These are phyloP conservation scores for Sternarchorhynchus goeldii DNA, from an alignment of 2,797 vertebrate species.

Conservation along the genomic window DNA sequence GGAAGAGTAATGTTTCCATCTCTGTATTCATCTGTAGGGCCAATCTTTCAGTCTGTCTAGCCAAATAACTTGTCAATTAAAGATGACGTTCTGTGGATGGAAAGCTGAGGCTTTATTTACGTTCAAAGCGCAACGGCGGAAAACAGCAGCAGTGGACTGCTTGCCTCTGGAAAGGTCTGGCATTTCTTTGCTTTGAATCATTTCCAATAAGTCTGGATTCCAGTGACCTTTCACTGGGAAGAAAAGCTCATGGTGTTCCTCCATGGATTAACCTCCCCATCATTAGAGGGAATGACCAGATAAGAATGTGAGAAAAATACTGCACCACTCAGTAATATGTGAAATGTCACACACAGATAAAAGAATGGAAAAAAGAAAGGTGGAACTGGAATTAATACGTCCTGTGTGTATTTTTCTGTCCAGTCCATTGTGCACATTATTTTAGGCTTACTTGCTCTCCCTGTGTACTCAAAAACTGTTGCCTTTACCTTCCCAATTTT, in stretches of 20 bases:
- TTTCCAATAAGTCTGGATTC: conserved; percentile 70
- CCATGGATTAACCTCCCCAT: conserved; percentile 69
- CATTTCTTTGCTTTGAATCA: conserved; percentile 71
- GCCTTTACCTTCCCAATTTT: too few relatives aligned
- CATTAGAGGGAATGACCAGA: conserved; percentile 68
- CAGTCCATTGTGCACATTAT: conserved; percentile 7
- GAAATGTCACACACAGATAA: conserved; percentile 70
- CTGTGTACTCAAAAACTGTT: not conserved
- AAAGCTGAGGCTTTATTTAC: not conserved
- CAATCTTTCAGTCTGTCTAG: not conserved
- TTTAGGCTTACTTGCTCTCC: not conserved
- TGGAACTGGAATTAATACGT: not conserved
- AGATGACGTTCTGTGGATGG: not conserved
- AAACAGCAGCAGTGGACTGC: conserved; percentile 46
- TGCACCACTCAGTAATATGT: conserved; percentile 68
- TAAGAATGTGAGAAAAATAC: conserved; percentile 66
- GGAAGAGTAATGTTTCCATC: not conserved
- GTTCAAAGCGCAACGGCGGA: conserved; percentile 3
- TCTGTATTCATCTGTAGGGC: not conserved
- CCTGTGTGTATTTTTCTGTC: conserved; percentile 4
- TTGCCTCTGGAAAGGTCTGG: conserved; percentile 55
- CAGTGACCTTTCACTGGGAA: conserved; percentile 72
- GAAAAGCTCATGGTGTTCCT: conserved; percentile 61
- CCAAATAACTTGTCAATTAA: conserved; percentile 9
- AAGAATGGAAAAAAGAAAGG: not conserved